Evolutionary conservation across 2,888 invertebrate genomes (phyloP).

Genomic region (Phania funesta): DNA sequence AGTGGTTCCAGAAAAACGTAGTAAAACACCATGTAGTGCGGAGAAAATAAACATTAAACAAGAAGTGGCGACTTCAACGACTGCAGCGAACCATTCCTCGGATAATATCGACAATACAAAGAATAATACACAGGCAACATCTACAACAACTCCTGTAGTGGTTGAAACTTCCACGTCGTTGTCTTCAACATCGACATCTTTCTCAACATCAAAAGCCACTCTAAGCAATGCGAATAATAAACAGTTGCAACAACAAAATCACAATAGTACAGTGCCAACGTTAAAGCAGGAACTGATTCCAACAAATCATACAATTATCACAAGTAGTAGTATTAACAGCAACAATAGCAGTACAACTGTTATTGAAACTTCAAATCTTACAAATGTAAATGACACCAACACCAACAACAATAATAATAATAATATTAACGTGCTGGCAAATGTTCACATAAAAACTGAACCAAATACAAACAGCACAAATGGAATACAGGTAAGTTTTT

Average conservation of each 20-base stretch:
- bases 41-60: conserved; percentile 68
- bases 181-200: conserved; percentile 41
- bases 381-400: conserved; percentile 61
- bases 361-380: conserved; percentile 14
- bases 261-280: not conserved
- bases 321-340: conserved; percentile 60
- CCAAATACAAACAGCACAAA: conserved; percentile 63
- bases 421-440: conserved; percentile 38
- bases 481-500: conserved; percentile 56
- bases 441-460: conserved; percentile 69
- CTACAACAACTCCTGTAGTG: conserved; percentile 52
- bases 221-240: conserved; percentile 34
- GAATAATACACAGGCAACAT: conserved; percentile 62
- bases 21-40: conserved; percentile 66
- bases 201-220: conserved; percentile 32
- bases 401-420: conserved; percentile 60
- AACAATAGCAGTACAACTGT: conserved; percentile 24
- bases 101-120: conserved; percentile 39
- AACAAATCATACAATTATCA: conserved; percentile 39
- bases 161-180: conserved; percentile 40
- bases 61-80: conserved; percentile 75
- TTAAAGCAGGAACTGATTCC: conserved; percentile 15
- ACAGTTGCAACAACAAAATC: conserved; percentile 31
- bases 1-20: conserved; percentile 75
- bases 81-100: conserved; percentile 66